Conservation (phyloP, 2,888 invertebrate species). For the Eupithecia exiguata region DNA sequence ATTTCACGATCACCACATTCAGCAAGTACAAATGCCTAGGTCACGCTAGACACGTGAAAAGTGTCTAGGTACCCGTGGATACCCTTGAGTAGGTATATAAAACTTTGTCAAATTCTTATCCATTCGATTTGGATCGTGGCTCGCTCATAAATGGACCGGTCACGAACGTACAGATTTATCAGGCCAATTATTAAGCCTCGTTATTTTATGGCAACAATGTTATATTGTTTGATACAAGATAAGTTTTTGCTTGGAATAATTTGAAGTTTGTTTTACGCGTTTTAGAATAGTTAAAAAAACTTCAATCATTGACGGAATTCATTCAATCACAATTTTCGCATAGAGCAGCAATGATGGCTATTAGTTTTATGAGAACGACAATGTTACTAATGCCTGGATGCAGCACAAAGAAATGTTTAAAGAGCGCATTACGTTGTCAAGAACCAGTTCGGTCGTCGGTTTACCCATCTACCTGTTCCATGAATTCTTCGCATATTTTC, state of each 20-base stretch:
- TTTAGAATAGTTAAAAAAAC: not conserved
- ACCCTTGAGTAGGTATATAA: constrained; percentile 69
- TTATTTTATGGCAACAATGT: constrained; percentile 47
- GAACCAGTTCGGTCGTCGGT: constrained; percentile 45
- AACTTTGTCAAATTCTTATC: constrained; percentile 64
- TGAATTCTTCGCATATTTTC: constrained; percentile 55
- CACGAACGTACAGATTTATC: constrained; percentile 70
- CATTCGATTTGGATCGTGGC: constrained; percentile 61
- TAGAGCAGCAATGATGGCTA: not conserved
- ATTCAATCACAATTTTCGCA: not conserved
- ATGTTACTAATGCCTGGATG: not conserved
- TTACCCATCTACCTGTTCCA: constrained; percentile 52
- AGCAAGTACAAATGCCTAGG: constrained; percentile 67
- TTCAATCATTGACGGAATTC: not conserved
- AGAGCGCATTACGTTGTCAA: not conserved
- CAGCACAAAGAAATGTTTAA: not conserved
- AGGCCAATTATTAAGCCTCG: constrained; percentile 55
- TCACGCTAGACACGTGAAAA: constrained; percentile 64
- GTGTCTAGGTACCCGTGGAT: constrained; percentile 45
- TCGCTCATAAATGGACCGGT: constrained; percentile 65
- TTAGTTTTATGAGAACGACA: not conserved
- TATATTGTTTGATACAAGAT: constrained; percentile 11
- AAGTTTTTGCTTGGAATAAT: constrained; percentile 10
- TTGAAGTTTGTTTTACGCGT: not conserved
- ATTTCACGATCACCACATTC: constrained; percentile 53